Base-by-base conservation (phyloP, 1,140 invertebrate species). In the Stegodyphus mimosarum region DNA sequence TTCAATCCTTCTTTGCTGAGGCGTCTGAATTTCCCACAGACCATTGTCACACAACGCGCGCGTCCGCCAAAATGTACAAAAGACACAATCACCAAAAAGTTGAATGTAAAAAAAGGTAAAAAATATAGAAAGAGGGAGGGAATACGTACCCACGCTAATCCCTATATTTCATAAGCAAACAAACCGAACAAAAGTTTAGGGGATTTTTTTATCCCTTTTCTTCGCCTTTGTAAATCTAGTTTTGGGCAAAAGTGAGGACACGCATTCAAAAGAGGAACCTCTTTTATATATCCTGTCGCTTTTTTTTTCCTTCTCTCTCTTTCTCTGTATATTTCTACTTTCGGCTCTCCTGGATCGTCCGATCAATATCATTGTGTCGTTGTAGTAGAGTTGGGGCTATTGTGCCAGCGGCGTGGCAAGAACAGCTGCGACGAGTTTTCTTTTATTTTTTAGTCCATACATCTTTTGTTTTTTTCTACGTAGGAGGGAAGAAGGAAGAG, bases 81-180 rank as follows among this genome's bases (percentile, higher is more conserved):
- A 67, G 66, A 18, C 15, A 67, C 66, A 67, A 67, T 67, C 66
- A 18, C 66, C 66, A 9, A 67, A 18, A 67, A 67, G 17, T 67
- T 67, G 66, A 67, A 67, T 18, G 15, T 66, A 67, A 67, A 48
- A 81, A 81, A 81, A 81, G 49, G 60, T 11, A 49, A 64, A 55
- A 10, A 9, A 15, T 11, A 48, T n/a, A 7, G 55, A 79, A 70
- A 33, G 50, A 78, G 52, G 48, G 49, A 10, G 33, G 18, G 49
- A 80, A 80, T 71, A 80, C 67, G 11, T 9, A 33, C 70, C 77
- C 77, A 63, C 11, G 67, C 78, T 81, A 72, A 72, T 81, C 78
- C 78, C 78, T 33, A 81, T 81, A 81, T 81, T 81, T 81, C 78
- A 81, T 81, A 81, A 72, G 66, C 78, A 72, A 81, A 81, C 69